These are phyloP conservation scores for Oncorhynchus tshawytscha DNA, from an alignment of 2,113 vertebrate genomes.

Conservation along the genomic window DNA sequence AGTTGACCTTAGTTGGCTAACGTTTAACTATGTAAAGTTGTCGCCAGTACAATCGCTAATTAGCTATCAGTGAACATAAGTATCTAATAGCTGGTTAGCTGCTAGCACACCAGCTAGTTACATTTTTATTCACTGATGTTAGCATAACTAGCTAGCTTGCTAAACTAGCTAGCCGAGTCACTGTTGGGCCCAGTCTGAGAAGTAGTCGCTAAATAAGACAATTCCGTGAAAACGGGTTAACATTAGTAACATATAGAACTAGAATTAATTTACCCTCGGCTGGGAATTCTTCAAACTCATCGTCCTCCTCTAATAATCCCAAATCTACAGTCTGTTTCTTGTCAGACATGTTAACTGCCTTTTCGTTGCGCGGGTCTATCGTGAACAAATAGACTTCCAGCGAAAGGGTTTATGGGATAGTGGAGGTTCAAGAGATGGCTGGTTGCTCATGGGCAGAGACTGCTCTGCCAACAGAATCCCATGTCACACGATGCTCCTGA, in stretches of 20 bases:
- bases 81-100: too few species aligned
- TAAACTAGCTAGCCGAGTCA: slow-evolving; percentile 70
- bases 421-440: neutral
- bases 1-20: too few species aligned
- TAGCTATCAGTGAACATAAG: too few species aligned
- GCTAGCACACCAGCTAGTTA: neutral
- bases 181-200: slow-evolving; percentile 23
- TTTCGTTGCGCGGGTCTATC: slow-evolving; percentile 10
- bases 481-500: too few species aligned
- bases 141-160: neutral
- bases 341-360: slow-evolving; percentile 78
- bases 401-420: slow-evolving; percentile 16
- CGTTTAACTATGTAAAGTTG: too few species aligned
- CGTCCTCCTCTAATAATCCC: slow-evolving; percentile 92
- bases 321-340: slow-evolving; percentile 92
- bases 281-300: slow-evolving; percentile 96
- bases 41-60: too few species aligned
- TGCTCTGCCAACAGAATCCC: too few species aligned
- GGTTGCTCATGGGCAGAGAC: too few species aligned
- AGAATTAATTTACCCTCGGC: slow-evolving; percentile 80
- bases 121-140: neutral
- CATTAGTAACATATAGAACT: neutral
- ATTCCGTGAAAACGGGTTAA: neutral
- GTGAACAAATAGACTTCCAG: slow-evolving; percentile 3
- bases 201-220: neutral